Conservation (phyloP, 2,888 invertebrate genomes). For the Cephus runcator region DNA sequence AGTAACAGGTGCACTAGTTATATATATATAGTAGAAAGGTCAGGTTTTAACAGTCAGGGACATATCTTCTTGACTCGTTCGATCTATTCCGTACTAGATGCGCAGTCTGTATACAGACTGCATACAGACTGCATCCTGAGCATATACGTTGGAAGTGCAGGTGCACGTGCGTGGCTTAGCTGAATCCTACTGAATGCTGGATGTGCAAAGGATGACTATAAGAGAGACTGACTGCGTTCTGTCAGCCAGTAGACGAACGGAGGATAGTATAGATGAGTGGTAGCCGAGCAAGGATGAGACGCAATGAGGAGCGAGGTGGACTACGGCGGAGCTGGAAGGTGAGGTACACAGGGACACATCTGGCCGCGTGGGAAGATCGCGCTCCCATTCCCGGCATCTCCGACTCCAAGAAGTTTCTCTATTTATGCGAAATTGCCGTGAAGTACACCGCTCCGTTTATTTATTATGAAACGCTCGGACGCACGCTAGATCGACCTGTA, state of each 20-base stretch:
- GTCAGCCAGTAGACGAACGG: background rate
- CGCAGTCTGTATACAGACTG: no score
- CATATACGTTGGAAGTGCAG: background rate
- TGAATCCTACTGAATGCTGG: background rate
- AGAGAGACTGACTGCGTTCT: background rate
- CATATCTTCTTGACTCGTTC: background rate
- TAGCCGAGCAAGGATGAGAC: background rate
- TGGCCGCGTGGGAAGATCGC: slow-evolving; percentile 59
- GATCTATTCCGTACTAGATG: background rate
- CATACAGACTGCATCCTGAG: background rate
- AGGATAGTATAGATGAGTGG: background rate
- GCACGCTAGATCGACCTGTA: slow-evolving; percentile 27
- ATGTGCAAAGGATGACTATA: background rate
- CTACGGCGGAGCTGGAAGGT: background rate
- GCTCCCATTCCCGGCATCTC: slow-evolving; percentile 49
- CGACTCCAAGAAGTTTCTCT: slow-evolving; percentile 33
- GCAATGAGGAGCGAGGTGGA: background rate
- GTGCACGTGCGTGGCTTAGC: background rate
- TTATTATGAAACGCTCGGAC: slow-evolving; percentile 29
- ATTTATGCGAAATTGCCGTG: slow-evolving; percentile 39
- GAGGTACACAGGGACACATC: slow-evolving; percentile 31
- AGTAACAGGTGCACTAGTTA: background rate
- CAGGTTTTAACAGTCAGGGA: background rate
- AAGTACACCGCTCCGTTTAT: slow-evolving; percentile 21
- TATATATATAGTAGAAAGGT: background rate